Evolutionary conservation across 2,113 vertebrate species (phyloP).

Genomic region (Pseudorectes ferrugineus): DNA sequence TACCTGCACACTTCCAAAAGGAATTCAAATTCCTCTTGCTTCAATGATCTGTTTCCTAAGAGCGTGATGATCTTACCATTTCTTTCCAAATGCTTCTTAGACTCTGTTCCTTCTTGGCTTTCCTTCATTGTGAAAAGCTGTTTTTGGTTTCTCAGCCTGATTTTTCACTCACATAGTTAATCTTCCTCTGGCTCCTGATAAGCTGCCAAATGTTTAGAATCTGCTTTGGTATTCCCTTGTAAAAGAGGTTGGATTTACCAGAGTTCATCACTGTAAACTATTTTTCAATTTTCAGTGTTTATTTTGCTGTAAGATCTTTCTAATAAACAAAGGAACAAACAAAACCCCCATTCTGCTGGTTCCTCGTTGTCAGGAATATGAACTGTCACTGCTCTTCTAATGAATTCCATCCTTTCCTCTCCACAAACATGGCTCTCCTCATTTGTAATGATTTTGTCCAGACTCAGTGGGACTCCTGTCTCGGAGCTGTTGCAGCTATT

Average conservation of each 20-base stretch:
- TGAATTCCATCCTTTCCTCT: slow-evolving; percentile 33
- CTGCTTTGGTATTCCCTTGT: slow-evolving; percentile 49
- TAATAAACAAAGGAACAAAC: slow-evolving; percentile 5
- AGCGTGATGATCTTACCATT: slow-evolving; percentile 15
- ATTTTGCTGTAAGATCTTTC: slow-evolving; percentile 11
- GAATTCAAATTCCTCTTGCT: not conserved
- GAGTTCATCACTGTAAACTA: slow-evolving; percentile 6
- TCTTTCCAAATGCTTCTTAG: slow-evolving; percentile 35
- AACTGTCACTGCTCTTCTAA: not conserved
- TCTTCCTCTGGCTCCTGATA: slow-evolving; percentile 45
- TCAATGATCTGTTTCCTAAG: not conserved
- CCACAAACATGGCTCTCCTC: not conserved
- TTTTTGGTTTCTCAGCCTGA: slow-evolving; percentile 49
- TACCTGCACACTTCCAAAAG: not conserved
- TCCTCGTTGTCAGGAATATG: not conserved
- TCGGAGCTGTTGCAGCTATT: not conserved
- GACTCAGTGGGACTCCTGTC: not conserved
- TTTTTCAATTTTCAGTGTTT: slow-evolving; percentile 39
- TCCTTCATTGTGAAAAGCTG: slow-evolving; percentile 26
- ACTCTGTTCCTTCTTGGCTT: slow-evolving; percentile 24
- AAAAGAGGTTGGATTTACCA: slow-evolving; percentile 31
- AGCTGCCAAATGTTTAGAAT: slow-evolving; percentile 57
- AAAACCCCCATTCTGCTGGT: not conserved
- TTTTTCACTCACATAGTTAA: slow-evolving; percentile 60
- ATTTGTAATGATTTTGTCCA: not conserved